Base-by-base conservation (phyloP, 1,140 invertebrate genomes). In the Chrysopa pallens region DNA sequence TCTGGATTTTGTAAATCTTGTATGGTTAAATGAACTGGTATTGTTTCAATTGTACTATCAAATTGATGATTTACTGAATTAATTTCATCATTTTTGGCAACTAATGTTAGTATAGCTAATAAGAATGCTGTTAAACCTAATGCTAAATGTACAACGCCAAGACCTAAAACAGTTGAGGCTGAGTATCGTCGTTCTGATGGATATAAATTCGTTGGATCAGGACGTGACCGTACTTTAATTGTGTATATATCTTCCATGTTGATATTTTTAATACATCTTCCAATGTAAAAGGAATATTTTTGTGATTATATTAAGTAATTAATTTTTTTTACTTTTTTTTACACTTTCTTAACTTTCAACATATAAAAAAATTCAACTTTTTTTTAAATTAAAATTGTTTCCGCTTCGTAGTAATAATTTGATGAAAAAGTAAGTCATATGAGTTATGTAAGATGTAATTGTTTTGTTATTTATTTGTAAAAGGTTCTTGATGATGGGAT, bases 171-270 rank as follows among this genome's bases (percentile, higher is more conserved):
- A 1, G 72, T 76, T 0, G 74, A 75, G 0, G 74, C 73, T 0
- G 74, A 77, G 47, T 78, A 78, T 43, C 73, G 62, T 49, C 74
- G 56, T 55, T 78, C 74, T 6, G 74, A 77, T 12, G 72, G 68
- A 46, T 73, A 75, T 7, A 72, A 45, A 39, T 70, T 69, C 17
- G 70, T 59, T 6, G 68, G 64, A 47, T 71, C 64, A 4, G 70
- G 68, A 54, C 70, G 68, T 29, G 69, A 69, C 55, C 69, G 70
- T 47, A 76, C 70, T 61, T 70, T 73, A 47, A 76, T 72, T 42
- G 73, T 70, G 55, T 73, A 76, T 29, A 75, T 70, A 56, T 73
- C 72, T 59, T 77, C 72, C 72, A 73, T 75, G 42, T 58, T 69
- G 31, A 28, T 27, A 43, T 33, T 15, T 8, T 33, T 33, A 12